Base-by-base conservation (phyloP, 2,797 vertebrate genomes). In the Anabacerthia variegaticeps region DNA sequence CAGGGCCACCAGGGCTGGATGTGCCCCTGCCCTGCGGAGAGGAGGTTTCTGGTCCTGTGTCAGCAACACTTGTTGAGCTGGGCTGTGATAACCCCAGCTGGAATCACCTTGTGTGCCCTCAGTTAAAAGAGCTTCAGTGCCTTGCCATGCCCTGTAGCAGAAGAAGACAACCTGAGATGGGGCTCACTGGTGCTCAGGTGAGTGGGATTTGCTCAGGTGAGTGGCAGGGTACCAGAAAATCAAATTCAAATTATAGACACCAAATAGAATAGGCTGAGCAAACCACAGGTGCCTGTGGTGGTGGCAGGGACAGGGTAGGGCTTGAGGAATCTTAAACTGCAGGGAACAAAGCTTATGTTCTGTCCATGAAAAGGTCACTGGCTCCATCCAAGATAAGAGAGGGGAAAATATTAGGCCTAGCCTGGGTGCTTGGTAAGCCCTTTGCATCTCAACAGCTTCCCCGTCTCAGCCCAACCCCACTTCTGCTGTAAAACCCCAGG, bases 81-180 rank as follows among this genome's bases (percentile, higher is more conserved):
- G 30, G 49, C 58, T 63, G 58, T 11, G 44, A 20, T 27, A 5
- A 27, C 14, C 44, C 21, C 14, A 19, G 10, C 19, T 28, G 13
- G 14, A 52, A 6, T 27, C 30, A 12, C 36, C 17, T 11, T 2
- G 1, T 14, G 58, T 26, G n/a, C 63, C 34, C 62, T 20, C 2
- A 0, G n/a, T 0, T 62, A 44, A 69, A 2, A 17, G 21, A 14
- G 8, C 34, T 30, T 2, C 56, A 6, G 17, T 9, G 66, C 6
- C 5, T 63, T 11, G n/a, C 69, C 32, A 0, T 43, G 18, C 10
- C 3, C 0, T 4, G 21, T 6, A 2, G 13, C 65, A 44, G 36
- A n/a, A 68, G 84, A 55, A 2, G 23, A 55, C 5, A 10, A 17
- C 24, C 30, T 30, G 43, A 62, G 67, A 8, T 36, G 55, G 72